These are phyloP conservation scores for Cyrtorhinus lividipennis DNA, from an alignment of 1,140 invertebrate genomes.

Conservation along the genomic window DNA sequence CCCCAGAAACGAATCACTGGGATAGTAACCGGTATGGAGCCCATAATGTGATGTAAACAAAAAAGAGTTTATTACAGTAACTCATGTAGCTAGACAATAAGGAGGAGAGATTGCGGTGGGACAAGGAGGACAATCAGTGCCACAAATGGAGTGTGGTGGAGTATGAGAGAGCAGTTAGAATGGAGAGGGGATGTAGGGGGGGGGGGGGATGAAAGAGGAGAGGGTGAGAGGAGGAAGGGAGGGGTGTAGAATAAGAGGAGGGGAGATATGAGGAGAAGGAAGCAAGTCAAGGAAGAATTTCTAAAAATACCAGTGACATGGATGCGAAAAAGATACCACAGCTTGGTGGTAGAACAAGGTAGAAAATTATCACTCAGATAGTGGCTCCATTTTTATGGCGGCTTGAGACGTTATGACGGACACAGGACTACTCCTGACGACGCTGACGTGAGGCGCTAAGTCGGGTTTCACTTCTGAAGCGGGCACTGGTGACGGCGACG, in stretches of 20 bases:
- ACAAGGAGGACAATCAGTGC: neutral
- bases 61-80: too few relatives aligned
- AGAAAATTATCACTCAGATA: slow-evolving; percentile 6
- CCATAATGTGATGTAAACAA: neutral
- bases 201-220: neutral
- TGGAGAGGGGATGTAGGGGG: neutral
- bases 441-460: slow-evolving; percentile 7
- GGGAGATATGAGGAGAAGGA: neutral
- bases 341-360: neutral
- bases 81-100: too few relatives aligned
- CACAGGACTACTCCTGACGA: slow-evolving; percentile 25
- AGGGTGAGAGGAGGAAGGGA: neutral
- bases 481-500: neutral
- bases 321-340: neutral
- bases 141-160: neutral
- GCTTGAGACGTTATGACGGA: slow-evolving; percentile 28
- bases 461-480: neutral
- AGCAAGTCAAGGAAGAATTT: slow-evolving; percentile 4
- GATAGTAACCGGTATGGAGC: neutral
- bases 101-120: neutral
- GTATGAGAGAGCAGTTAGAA: neutral
- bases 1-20: too few relatives aligned
- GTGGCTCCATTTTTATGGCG: slow-evolving; percentile 22
- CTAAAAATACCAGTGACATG: neutral
- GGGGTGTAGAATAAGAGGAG: too few relatives aligned